A percentile compares a stretch with the other conserved stretches of the same genome.
Evolutionary conservation across 2,888 invertebrate genomes (phyloP).

Genomic region (Mimumesa dahlbomi): DNA sequence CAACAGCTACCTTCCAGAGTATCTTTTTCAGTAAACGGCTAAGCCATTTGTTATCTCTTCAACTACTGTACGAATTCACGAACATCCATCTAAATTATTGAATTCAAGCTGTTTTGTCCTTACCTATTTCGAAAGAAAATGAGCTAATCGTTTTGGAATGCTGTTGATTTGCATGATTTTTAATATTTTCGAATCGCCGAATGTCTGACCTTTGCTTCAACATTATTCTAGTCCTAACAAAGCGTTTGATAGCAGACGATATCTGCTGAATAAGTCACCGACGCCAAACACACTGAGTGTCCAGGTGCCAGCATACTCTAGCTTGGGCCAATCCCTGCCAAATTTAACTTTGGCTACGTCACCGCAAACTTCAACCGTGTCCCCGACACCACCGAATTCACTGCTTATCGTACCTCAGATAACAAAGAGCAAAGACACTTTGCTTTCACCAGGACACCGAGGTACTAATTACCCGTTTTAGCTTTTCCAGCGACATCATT

Average conservation of each 20-base stretch:
- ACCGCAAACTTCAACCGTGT: slow-evolving; percentile 78
- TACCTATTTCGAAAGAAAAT: too few species aligned
- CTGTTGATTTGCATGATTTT: too few species aligned
- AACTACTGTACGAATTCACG: too few species aligned
- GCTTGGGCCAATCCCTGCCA: slow-evolving; percentile 90
- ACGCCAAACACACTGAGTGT: slow-evolving; percentile 89
- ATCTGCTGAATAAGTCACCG: slow-evolving; percentile 79
- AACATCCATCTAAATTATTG: too few species aligned
- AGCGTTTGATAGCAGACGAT: slow-evolving; percentile 75
- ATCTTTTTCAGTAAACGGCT: too few species aligned
- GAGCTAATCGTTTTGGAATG: too few species aligned
- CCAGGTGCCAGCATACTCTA: slow-evolving; percentile 84
- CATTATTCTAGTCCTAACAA: slow-evolving; percentile 51
- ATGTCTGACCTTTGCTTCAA: slow-evolving; percentile 32
- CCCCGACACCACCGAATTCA: slow-evolving; percentile 79
- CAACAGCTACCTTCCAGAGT: too few species aligned
- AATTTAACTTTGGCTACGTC: slow-evolving; percentile 84
- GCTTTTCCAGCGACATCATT: too few species aligned
- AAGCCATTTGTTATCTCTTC: too few species aligned
- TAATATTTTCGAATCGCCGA: too few species aligned
- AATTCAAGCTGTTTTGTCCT: too few species aligned
- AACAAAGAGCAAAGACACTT: slow-evolving; percentile 79
- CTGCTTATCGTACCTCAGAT: slow-evolving; percentile 80
- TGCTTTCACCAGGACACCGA: slow-evolving; percentile 79
- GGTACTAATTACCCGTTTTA: slow-evolving; percentile 67